Percentiles rank a stretch among this genome's conserved stretches.
Conservation (phyloP, 37 sponge, comb jelly and placozoan species). For the Geodia barretti region DNA sequence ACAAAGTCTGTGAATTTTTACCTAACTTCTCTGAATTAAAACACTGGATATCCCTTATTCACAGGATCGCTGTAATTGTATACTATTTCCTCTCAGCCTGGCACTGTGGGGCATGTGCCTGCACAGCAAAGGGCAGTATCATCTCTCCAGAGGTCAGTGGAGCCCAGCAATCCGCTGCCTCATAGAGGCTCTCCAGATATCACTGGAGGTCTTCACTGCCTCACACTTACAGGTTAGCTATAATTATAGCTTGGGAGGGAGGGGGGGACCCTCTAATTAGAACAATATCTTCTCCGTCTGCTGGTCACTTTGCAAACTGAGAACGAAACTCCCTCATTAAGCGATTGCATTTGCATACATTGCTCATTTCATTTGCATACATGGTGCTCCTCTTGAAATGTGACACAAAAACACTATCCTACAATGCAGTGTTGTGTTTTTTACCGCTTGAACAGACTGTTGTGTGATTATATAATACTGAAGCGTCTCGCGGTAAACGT, state of each 20-base stretch:
- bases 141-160: neutral
- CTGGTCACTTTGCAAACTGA: no score
- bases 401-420: no score
- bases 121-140: slow-evolving; percentile 25
- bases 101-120: slow-evolving; percentile 44
- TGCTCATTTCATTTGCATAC: no score
- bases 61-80: neutral
- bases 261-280: no score
- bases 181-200: slow-evolving; percentile 9
- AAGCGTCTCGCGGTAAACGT: neutral
- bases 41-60: neutral
- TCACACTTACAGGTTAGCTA: slow-evolving; percentile 13
- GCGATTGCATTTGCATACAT: no score
- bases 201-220: neutral
- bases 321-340: no score
- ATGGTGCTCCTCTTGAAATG: no score
- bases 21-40: no score
- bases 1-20: neutral
- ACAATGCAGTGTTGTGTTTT: no score
- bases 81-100: slow-evolving; percentile 16
- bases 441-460: neutral
- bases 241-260: no score
- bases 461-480: no score
- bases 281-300: no score
- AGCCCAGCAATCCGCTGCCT: neutral